Conservation (phyloP, 2,113 vertebrate genomes). For the Oreochromis tanganicae region DNA sequence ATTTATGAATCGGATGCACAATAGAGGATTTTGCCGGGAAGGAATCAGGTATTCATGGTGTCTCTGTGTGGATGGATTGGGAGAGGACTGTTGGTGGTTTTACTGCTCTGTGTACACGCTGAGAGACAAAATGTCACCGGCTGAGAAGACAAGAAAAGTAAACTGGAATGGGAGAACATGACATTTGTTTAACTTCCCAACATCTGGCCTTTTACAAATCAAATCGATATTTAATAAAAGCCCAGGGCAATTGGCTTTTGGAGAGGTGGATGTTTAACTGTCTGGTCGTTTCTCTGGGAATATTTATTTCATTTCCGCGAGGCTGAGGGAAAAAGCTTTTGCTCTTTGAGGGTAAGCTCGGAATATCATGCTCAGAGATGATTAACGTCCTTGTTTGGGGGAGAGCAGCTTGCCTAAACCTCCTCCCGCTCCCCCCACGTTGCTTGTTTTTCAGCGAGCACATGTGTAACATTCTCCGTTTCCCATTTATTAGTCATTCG, state of each 20-base stretch:
- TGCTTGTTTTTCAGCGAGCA: constrained; percentile 35
- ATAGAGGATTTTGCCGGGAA: not conserved
- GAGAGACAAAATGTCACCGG: constrained; percentile 36
- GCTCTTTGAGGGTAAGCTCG: constrained; percentile 44
- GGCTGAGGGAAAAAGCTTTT: constrained; percentile 18
- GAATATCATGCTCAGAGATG: constrained; percentile 46
- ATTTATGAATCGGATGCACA: not conserved
- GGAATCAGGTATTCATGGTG: not conserved
- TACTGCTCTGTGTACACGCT: not conserved
- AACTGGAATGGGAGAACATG: constrained; percentile 35
- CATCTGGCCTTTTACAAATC: constrained; percentile 73
- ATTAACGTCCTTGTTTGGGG: constrained; percentile 62
- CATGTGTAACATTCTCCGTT: constrained; percentile 35
- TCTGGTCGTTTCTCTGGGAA: constrained; percentile 57
- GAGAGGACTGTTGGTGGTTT: not conserved
- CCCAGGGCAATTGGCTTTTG: constrained; percentile 48
- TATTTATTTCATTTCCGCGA: constrained; percentile 57
- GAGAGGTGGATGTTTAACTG: constrained; percentile 54
- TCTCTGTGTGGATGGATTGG: not conserved
- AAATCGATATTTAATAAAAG: constrained; percentile 74
- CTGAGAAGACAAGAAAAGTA: constrained; percentile 16
- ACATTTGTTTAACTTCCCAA: constrained; percentile 64
- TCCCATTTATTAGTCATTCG: constrained; percentile 51
- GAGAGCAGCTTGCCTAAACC: constrained; percentile 29
- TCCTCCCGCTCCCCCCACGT: not conserved